Conservation (phyloP, 92 coral and sea anemone genomes). For the Epizoanthus illoricatus region DNA sequence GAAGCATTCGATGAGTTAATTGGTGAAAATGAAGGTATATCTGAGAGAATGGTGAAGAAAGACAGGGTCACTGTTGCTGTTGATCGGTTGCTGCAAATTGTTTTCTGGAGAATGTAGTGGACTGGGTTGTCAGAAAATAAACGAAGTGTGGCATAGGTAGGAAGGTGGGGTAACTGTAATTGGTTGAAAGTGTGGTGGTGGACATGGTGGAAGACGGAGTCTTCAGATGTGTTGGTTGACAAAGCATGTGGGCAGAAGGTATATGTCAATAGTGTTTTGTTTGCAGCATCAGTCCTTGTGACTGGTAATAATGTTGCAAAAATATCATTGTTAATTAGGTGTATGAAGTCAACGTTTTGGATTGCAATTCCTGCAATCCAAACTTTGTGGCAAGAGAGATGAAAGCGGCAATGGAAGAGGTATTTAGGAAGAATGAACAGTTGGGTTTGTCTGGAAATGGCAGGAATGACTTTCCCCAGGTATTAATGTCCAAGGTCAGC, state of each 20-base stretch:
- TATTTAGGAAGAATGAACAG: slow-evolving; percentile 6
- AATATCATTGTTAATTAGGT: slow-evolving; percentile 12
- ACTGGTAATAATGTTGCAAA: slow-evolving; percentile 34
- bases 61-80: slow-evolving; percentile 9
- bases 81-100: slow-evolving; percentile 4
- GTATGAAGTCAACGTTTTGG: slow-evolving; percentile 12
- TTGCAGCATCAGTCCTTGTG: slow-evolving; percentile 45
- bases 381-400: neutral
- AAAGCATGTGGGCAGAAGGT: slow-evolving; percentile 48
- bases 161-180: slow-evolving; percentile 16
- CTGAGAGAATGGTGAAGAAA: slow-evolving; percentile 18
- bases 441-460: slow-evolving; percentile 42
- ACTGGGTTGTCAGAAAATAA: slow-evolving; percentile 9
- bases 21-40: slow-evolving; percentile 13
- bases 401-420: slow-evolving; percentile 28
- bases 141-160: slow-evolving; percentile 23
- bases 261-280: slow-evolving; percentile 38
- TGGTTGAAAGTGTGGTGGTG: slow-evolving; percentile 43
- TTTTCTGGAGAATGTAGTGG: slow-evolving; percentile 33
- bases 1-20: too few relatives aligned
- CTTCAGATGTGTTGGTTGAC: slow-evolving; percentile 41
- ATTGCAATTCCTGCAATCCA: slow-evolving; percentile 23
- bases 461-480: slow-evolving; percentile 32
- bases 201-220: slow-evolving; percentile 45
- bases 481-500: too few relatives aligned